phyloP scores from a whole-genome alignment of 2,797 vertebrate species.

The Rhynchotus rufescens region DNA sequence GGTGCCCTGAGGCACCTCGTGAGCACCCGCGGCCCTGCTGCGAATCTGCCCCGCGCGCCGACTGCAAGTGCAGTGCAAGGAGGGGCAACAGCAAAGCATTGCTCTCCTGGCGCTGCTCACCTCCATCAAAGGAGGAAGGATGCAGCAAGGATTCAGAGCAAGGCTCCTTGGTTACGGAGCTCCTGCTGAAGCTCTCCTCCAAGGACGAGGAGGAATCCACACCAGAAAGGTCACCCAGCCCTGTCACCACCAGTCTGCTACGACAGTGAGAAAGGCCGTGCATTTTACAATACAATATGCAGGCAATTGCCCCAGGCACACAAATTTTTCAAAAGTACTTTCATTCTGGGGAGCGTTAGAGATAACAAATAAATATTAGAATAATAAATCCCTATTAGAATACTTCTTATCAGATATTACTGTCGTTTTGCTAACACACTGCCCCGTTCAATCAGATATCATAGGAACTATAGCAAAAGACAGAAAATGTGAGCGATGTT shows the following conservation, averaged over 20 bases:
- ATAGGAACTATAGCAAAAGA: not conserved
- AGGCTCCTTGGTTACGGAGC: not conserved
- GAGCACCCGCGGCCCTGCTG: no score
- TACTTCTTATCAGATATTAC: fast-evolving
- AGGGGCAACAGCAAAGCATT: not conserved
- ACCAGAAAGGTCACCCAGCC: not conserved
- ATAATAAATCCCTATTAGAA: not conserved
- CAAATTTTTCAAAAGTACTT: not conserved
- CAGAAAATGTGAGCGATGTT: not conserved
- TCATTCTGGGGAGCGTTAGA: not conserved
- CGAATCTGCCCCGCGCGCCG: no score
- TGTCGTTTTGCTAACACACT: not conserved
- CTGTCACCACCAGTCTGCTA: not conserved
- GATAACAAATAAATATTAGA: not conserved
- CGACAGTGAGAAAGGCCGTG: not conserved
- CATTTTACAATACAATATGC: not conserved
- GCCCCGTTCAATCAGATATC: not conserved
- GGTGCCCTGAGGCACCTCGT: no score
- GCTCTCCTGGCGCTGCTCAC: not conserved
- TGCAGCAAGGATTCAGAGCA: not conserved
- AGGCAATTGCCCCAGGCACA: not conserved
- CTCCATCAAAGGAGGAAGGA: not conserved
- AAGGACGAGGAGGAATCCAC: not conserved
- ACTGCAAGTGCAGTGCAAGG: no score
- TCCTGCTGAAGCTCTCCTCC: not conserved